Evolutionary conservation across 2,888 invertebrate genomes (phyloP), one percentile per base, ranked within the genome.

Genomic region (Agapostemon virescens): DNA sequence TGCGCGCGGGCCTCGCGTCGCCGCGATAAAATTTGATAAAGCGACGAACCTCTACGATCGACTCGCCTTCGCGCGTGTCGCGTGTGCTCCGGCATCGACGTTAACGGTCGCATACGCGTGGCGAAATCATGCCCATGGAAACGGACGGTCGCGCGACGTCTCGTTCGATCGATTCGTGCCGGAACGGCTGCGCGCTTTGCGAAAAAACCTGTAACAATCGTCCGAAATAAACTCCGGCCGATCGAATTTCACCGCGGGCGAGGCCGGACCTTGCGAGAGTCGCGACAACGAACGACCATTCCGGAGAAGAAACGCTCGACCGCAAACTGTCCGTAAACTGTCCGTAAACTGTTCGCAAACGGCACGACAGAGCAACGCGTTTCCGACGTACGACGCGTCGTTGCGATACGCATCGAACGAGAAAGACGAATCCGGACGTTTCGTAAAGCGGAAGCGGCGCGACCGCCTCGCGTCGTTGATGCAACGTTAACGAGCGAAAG

Each of bases 11-110:
- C 20, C 69, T 58, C 79, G 52, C 38, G 70, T 49, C 73, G 36
- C 55, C 13, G 26, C 71, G 80, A 81, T 80, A 78, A 80, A 78
- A 69, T 61, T 69, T 73, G 80, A 80, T 80, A 80, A 73, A 80
- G 49, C 45, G 61, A 20, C 49, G 61, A 66, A 73, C 52, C 36
- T 45, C 33, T 42, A 30, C 17, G 52, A 42, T 40, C 26, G 7
- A 13, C 69, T 49, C 20, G 61, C 61, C 33, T 33, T 11, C 55
- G 58, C 58, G 58, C 30, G 30, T 17, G 30, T 58, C 69, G 64
- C 69, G 67, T 49, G 38, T 58, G 58, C 26, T 71, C 26, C 77
- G 78, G 61, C 78, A 79, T 63, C 68, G 79, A 77, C 61, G 40
- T 71, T 77, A 77, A 77, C 68, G 74, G 58, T 15, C 55, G 67